Conservation (phyloP, 2,113 vertebrate genomes). For the cattle (Bos taurus) region ARS-UCD2.0 NC_037342.1:7212501-7213000, state of each 20-base stretch:
- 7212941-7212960: neutral
- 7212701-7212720: neutral
- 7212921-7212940: neutral
- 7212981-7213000: neutral
- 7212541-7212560: neutral
- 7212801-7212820: neutral
- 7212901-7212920: neutral
- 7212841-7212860: neutral
- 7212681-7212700: neutral
- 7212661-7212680: neutral
- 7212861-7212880: neutral
- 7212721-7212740: neutral
- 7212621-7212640: neutral
- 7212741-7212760: neutral
- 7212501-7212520: neutral
- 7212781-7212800: neutral
- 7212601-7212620: neutral
- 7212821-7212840: neutral
- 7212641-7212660: neutral
- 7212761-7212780: neutral
- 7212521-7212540: neutral
- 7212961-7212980: neutral
- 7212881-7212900: neutral
- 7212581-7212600: neutral
- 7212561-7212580: neutral